A percentile compares a stretch with the other conserved stretches of the same genome.
Conservation (phyloP, 2,797 vertebrate genomes). For the Acestrorhynchus altus region DNA sequence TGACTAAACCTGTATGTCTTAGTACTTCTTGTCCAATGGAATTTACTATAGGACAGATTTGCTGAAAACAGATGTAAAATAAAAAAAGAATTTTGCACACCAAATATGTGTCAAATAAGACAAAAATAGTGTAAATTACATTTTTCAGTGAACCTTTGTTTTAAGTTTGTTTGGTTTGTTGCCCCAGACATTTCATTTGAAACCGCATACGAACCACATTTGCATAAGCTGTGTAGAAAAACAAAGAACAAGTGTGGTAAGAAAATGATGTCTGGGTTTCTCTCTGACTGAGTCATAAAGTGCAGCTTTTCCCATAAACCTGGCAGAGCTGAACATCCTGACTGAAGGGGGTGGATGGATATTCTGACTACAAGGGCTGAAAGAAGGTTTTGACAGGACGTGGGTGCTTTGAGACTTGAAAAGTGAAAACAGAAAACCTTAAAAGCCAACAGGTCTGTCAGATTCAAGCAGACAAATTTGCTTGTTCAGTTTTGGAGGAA, state of each 20-base stretch:
- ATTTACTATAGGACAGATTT: no score
- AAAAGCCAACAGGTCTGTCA: slow-evolving; percentile 22
- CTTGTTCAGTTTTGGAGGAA: slow-evolving; percentile 23
- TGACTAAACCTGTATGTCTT: no score
- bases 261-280: background rate
- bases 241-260: background rate
- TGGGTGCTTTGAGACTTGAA: slow-evolving; percentile 22
- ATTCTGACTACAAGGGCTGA: slow-evolving; percentile 20
- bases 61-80: no score
- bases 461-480: slow-evolving; percentile 28
- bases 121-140: no score
- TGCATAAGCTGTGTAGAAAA: slow-evolving; percentile 1
- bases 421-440: slow-evolving; percentile 37
- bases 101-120: no score
- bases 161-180: background rate
- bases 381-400: background rate
- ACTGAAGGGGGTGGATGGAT: slow-evolving; percentile 10
- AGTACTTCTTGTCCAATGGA: no score
- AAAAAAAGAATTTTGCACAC: no score
- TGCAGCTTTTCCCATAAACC: slow-evolving; percentile 10
- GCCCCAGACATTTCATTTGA: background rate
- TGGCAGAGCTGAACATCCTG: background rate
- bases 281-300: background rate
- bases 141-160: no score
- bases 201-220: background rate